A percentile compares a stretch with the other conserved stretches of the same genome.
These are phyloP conservation scores for Epizoanthus illoricatus DNA, from an alignment of 92 coral and sea anemone species.

Conservation along the genomic window DNA sequence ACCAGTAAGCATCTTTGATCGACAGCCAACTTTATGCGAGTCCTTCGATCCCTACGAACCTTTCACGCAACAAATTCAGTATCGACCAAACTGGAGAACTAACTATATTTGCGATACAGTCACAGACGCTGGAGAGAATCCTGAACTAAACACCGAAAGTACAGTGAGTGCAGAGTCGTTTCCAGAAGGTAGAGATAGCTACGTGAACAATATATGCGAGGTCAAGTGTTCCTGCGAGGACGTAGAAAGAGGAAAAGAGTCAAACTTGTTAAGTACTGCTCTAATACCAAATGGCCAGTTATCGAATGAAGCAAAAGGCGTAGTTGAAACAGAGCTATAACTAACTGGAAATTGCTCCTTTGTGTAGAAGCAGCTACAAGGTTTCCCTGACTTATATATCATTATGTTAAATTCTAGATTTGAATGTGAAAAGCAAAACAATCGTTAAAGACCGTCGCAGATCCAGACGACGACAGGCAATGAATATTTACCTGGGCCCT, in stretches of 20 bases:
- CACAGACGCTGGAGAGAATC: neutral
- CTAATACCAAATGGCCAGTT: slow-evolving; percentile 23
- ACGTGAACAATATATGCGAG: neutral
- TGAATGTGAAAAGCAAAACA: no score
- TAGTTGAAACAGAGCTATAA: slow-evolving; percentile 14
- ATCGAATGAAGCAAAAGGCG: neutral
- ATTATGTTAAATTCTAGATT: no score
- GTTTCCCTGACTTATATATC: no score
- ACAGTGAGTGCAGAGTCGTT: neutral
- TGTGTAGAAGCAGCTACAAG: no score
- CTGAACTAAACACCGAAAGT: neutral
- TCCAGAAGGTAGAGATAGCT: neutral
- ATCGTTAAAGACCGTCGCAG: no score
- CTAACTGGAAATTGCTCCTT: no score
- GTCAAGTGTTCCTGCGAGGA: slow-evolving; percentile 21
- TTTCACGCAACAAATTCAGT: neutral
- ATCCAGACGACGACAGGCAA: no score
- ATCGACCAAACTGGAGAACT: slow-evolving; percentile 24
- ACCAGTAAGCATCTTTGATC: slow-evolving; percentile 34
- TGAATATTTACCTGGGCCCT: no score
- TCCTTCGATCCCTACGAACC: neutral
- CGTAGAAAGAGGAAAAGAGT: neutral
- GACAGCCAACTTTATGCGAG: slow-evolving; percentile 11
- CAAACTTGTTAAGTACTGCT: slow-evolving; percentile 2
- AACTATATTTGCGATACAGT: neutral